A percentile compares a stretch with the other conserved stretches of the same genome.
Conservation (phyloP, 53 echinoderm and acorn worm species). For the Antedon mediterranea region DNA sequence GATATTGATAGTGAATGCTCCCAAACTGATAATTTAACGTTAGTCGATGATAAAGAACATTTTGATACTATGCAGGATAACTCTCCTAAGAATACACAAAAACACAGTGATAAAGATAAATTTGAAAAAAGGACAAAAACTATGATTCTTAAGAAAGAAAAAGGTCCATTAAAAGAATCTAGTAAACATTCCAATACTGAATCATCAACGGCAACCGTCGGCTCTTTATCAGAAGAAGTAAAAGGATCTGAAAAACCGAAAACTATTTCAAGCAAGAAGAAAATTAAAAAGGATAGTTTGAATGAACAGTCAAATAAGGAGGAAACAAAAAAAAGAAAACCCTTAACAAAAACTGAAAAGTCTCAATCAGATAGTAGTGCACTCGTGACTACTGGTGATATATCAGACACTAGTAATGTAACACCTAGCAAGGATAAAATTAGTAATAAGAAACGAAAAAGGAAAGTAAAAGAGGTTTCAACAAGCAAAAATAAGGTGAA, state of each 20-base stretch:
- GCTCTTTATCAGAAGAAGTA: neutral
- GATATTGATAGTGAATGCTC: neutral
- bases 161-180: neutral
- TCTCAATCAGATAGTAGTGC: neutral
- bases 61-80: neutral
- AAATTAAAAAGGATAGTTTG: neutral
- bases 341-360: neutral
- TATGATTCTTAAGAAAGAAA: neutral
- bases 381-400: neutral
- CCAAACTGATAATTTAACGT: neutral
- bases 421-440: neutral
- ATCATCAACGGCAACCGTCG: neutral
- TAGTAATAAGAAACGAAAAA: neutral
- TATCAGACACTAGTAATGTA: neutral
- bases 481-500: neutral
- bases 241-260: neutral
- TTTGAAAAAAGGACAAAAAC: neutral
- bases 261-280: neutral
- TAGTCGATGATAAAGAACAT: neutral
- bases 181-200: neutral
- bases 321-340: neutral
- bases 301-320: neutral
- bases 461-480: neutral
- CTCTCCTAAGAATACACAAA: neutral
- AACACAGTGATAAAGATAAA: neutral